Evolutionary conservation across 2,888 invertebrate genomes (phyloP), one percentile per base, ranked within the genome.

Genomic region (Omphaloscelis lunosa): DNA sequence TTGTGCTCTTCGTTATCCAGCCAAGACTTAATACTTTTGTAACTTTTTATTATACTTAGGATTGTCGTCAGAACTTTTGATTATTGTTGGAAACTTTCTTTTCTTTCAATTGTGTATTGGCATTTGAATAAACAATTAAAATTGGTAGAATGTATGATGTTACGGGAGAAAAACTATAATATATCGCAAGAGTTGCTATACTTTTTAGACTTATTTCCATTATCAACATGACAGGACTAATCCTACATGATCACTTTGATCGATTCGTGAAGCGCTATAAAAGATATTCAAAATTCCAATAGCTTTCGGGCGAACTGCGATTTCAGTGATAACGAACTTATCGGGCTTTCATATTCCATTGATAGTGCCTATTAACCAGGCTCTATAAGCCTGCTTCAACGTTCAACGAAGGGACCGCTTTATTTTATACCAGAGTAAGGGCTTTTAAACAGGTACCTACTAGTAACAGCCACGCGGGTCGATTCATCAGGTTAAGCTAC

Each of bases 291-390:
- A 84, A 84, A 79, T 29, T 56, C 48, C 48, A 58, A 58, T 62
- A 67, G 58, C 65, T 62, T 75, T 66, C 53, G 20, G 34, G 9
- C 45, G 45, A 58, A 51, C 41, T 66, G 59, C 68, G 65, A 73
- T 66, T 70, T 71, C 45, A 56, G 23, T 48, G 74, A 73, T 80
- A 75, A 77, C 65, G 66, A 86, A 72, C 51, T 75, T 83, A 83
- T 82, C 53, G 27, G 59, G 51, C 20, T 74, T 59, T 48, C 56
- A 72, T 65, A 63, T 73, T 20, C 68, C 82, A 34, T 48, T 58
- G 65, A 85, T 58, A 65, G 66, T 58, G n/a, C 41, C 67, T 76
- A 59, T 73, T 68, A 65, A 41, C n/a, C 9, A 5, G 27, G 39
- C n/a, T 66, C 23, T 74, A 23, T 56, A 41, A 53, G 53, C 65